A percentile compares a stretch with the other conserved stretches of the same genome.
phyloP scores from a whole-genome alignment of 2,113 vertebrate species.

The Hepsetus odoe region DNA sequence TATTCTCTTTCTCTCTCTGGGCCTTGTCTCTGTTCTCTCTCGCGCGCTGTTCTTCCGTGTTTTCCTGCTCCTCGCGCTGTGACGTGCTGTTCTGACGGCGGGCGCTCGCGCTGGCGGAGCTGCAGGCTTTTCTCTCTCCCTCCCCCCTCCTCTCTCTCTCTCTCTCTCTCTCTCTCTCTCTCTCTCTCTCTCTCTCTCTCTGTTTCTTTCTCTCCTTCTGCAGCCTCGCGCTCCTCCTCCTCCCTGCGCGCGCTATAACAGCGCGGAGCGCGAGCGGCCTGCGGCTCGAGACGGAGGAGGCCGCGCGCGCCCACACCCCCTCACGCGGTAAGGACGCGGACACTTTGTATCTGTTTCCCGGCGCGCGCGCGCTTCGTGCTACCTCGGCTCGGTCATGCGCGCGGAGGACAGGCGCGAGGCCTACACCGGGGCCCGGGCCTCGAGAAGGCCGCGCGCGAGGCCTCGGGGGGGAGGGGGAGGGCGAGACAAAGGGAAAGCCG shows the following conservation, averaged over 20 bases:
- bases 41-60: conserved; percentile 80
- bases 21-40: not conserved
- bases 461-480: conserved; percentile 7
- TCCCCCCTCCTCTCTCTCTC: too few relatives aligned
- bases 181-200: conserved; percentile 63
- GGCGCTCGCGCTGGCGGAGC: conserved; percentile 86
- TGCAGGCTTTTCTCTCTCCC: conserved; percentile 71
- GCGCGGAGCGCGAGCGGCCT: conserved; percentile 7
- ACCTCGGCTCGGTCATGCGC: not conserved
- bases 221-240: conserved; percentile 24
- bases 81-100: conserved; percentile 94
- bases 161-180: conserved; percentile 55
- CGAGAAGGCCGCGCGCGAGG: conserved; percentile 80
- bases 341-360: not conserved
- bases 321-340: conserved; percentile 12
- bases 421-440: conserved; percentile 69
- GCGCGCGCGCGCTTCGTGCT: not conserved
- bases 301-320: not conserved
- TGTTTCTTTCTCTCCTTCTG: conserved; percentile 52
- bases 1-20: not conserved
- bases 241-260: not conserved
- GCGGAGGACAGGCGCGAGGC: conserved; percentile 9
- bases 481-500: not conserved
- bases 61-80: conserved; percentile 90
- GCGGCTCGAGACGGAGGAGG: not conserved